Percentiles rank a stretch among this genome's conserved stretches.
phyloP scores from a whole-genome alignment of 2,888 invertebrate species.

The Sarcophaga caerulescens region DNA sequence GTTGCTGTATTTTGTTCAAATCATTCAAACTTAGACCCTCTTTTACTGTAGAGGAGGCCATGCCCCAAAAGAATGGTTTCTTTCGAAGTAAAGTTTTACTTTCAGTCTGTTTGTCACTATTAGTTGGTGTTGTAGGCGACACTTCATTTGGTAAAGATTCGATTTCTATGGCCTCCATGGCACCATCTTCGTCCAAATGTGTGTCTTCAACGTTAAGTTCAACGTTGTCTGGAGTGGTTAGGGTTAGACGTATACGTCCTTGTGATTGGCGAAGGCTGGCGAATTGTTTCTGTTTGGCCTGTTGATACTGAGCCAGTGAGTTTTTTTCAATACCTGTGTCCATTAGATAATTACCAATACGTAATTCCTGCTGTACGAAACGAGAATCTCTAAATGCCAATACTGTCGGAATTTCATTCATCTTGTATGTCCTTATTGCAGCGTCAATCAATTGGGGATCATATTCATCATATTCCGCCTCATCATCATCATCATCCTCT shows the following conservation, averaged over 20 bases:
- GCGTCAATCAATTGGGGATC: constrained; percentile 67
- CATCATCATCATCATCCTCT: constrained; percentile 21
- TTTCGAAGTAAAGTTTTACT: constrained; percentile 57
- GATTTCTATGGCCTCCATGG: constrained; percentile 78
- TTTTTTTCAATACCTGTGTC: constrained; percentile 80
- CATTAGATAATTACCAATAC: constrained; percentile 80
- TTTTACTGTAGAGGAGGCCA: constrained; percentile 75
- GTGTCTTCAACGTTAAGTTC: constrained; percentile 77
- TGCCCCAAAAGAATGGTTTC: constrained; percentile 78
- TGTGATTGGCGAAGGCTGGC: constrained; percentile 69
- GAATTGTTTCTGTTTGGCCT: constrained; percentile 53
- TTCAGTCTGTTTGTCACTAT: constrained; percentile 14
- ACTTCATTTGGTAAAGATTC: constrained; percentile 68
- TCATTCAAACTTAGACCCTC: constrained; percentile 78
- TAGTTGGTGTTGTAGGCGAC: neutral
- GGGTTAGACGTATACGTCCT: constrained; percentile 76
- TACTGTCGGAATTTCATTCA: constrained; percentile 80
- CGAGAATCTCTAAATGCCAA: constrained; percentile 79
- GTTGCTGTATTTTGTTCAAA: constrained; percentile 62
- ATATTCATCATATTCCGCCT: constrained; percentile 67
- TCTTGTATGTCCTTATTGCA: constrained; percentile 73
- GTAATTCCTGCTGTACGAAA: constrained; percentile 80
- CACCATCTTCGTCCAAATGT: constrained; percentile 73
- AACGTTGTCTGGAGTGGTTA: constrained; percentile 80
- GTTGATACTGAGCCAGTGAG: constrained; percentile 71